Evolutionary conservation across 1,140 invertebrate species (phyloP), one percentile per base, ranked within the genome.

Genomic region (Neodiprion virginianus): DNA sequence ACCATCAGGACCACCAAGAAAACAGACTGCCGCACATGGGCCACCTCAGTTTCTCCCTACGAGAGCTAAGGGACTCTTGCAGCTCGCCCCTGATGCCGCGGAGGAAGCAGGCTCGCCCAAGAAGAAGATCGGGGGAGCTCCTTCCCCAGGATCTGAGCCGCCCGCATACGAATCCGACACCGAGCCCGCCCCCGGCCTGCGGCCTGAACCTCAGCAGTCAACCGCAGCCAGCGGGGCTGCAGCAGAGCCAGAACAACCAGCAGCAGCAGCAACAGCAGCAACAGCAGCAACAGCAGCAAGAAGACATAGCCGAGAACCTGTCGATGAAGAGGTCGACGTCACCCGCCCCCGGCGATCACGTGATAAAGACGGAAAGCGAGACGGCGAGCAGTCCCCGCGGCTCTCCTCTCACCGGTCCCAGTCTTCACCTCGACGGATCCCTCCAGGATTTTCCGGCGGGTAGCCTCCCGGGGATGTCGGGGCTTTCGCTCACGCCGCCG

Each of bases 71-170:
- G 73, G 90, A 89, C 7, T 88, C 87, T 75, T 93, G 93, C 72
- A 90, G 91, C 65, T 95, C 94, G 23, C 94, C 94, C 0, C 89
- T 95, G 80, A 77, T 87, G 77, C 94, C 94, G 1, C 87, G 95
- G 48, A 88, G 95, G 50, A 96, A 96, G 80, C 93, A 96, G 86
- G 95, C 95, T 1, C 87, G 95, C 12, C 95, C 95, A 2, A 85
- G 95, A 23, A 89, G 95, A 77, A 90, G 95, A 78, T 96, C 95
- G 0, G 95, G 95, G 0, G 95, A 96, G 78, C 75, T 91, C 28
- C 88, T 91, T 2, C 91, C 93, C 7, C 93, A 93, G 80, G 93
- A 93, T 82, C 82, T 91, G 1, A 88, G 89, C 70, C 85, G 85
- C 73, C 79, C 84, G 8, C 81, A 87, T 67, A 83, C 85, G 40